Evolutionary conservation across 2,797 vertebrate genomes (phyloP).

Genomic region (Peromyscus attwateri): DNA sequence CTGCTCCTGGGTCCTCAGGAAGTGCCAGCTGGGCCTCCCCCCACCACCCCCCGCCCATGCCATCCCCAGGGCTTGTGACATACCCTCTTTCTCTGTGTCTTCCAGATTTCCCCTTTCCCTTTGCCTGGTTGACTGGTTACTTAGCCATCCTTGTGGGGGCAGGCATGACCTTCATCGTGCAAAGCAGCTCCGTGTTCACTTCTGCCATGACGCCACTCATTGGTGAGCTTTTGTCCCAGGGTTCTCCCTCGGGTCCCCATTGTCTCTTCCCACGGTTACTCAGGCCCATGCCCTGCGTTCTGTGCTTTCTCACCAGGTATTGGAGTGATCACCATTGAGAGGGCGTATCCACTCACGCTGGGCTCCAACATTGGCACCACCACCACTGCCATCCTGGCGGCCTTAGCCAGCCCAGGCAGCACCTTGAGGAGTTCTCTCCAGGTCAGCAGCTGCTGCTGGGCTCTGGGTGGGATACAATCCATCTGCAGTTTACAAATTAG

Average conservation of each 20-base stretch:
- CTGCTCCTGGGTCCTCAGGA: background rate
- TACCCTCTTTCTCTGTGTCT: background rate
- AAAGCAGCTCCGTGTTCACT: conserved; percentile 99
- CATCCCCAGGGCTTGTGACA: background rate
- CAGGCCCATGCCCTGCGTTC: background rate
- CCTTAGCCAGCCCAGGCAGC: conserved; percentile 94
- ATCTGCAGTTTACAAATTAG: background rate
- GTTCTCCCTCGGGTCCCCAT: background rate
- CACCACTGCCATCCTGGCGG: conserved; percentile 96
- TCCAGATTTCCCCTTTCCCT: conserved; percentile 98
- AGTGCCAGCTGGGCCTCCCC: background rate
- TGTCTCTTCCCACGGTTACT: background rate
- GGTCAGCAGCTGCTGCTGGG: conserved; percentile 86
- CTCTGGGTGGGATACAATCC: background rate
- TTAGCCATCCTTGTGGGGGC: conserved; percentile 96
- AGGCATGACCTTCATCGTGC: conserved; percentile 98
- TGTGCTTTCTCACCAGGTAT: conserved; percentile 89
- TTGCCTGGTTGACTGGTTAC: conserved; percentile 96
- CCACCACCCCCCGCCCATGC: accelerated
- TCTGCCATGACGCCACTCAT: conserved; percentile 98
- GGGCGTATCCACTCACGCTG: conserved; percentile 96
- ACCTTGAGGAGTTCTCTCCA: conserved; percentile 93
- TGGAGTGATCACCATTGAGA: conserved; percentile 96
- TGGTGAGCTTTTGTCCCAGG: conserved; percentile 89
- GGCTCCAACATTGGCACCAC: conserved; percentile 98